phyloP scores from a whole-genome alignment of 2,113 vertebrate species.

The Agapornis roseicollis region DNA sequence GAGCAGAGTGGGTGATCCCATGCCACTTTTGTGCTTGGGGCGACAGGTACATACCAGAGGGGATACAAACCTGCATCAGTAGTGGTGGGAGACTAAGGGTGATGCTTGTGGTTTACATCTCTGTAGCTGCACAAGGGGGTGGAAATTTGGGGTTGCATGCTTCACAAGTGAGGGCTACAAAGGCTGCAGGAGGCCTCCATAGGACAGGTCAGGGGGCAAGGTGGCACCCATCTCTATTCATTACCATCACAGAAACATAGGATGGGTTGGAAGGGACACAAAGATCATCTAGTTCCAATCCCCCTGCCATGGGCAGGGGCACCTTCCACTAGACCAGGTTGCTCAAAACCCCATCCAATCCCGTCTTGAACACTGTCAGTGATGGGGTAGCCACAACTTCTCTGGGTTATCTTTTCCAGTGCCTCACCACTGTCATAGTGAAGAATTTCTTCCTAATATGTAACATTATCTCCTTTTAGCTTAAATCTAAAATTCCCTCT shows the following conservation, averaged over 20 bases:
- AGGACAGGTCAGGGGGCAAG: rapidly evolving
- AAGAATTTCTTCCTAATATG: neutral
- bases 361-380: neutral
- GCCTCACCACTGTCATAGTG: neutral
- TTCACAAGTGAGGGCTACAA: neutral
- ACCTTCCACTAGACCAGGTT: neutral
- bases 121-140: neutral
- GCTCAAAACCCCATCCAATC: neutral
- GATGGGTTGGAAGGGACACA: neutral
- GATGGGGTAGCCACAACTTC: neutral
- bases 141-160: rapidly evolving
- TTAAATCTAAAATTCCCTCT: neutral
- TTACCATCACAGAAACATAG: neutral
- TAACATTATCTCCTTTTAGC: neutral
- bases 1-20: rapidly evolving
- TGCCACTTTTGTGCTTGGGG: rapidly evolving
- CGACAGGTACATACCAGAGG: rapidly evolving
- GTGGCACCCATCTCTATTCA: rapidly evolving
- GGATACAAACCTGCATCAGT: rapidly evolving
- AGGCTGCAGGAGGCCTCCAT: neutral
- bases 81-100: rapidly evolving
- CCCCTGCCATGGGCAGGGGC: neutral
- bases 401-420: neutral
- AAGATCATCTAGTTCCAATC: neutral
- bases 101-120: neutral